Conservation (phyloP, 2,113 vertebrate genomes). For the Brachypteracias leptosomus region DNA sequence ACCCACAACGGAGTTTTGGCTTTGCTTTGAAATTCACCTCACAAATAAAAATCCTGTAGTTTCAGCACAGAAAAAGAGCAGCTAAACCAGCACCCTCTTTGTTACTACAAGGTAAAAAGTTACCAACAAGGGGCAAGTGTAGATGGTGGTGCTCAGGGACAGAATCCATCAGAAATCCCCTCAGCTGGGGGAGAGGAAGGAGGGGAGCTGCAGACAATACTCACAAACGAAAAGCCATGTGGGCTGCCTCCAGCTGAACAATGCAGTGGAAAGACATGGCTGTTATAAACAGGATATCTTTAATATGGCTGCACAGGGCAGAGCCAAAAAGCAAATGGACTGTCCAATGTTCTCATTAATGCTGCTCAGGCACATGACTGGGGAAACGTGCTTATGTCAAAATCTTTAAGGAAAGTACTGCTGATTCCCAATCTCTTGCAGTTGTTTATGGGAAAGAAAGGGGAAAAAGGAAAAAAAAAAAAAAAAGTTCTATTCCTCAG, state of each 20-base stretch:
- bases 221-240: constrained; percentile 37
- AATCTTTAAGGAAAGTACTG: background rate
- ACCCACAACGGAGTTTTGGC: no score
- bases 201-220: background rate
- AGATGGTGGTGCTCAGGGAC: background rate
- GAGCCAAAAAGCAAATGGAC: constrained; percentile 27
- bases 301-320: constrained; percentile 33
- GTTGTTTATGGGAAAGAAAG: background rate
- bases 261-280: constrained; percentile 8
- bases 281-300: constrained; percentile 65
- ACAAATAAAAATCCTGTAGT: background rate
- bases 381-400: background rate
- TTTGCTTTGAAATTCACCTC: background rate
- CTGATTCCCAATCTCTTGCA: background rate
- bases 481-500: background rate
- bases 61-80: background rate
- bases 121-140: background rate
- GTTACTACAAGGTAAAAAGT: background rate
- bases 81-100: background rate
- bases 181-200: constrained; percentile 3
- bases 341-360: background rate
- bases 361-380: rapidly evolving
- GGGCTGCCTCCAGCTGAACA: constrained; percentile 50
- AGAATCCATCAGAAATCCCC: background rate
- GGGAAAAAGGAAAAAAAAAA: background rate